Conservation (phyloP, 2,113 vertebrate species). For the Rhinolophus ferrumequinum region DNA sequence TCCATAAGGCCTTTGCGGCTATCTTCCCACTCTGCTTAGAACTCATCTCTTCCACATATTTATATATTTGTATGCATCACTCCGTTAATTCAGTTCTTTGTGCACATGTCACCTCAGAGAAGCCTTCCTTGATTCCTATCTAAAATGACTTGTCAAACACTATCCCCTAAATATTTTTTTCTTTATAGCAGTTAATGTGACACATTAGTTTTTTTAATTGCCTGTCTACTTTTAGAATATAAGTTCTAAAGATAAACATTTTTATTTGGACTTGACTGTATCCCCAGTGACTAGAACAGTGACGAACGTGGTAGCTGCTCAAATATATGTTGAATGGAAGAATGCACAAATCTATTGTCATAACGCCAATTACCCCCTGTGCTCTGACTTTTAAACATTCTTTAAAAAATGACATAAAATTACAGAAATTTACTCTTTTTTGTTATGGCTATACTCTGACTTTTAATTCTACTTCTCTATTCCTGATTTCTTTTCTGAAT, state of each 20-base stretch:
- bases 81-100: background rate
- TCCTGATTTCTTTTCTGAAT: background rate
- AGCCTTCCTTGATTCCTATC: background rate
- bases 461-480: conserved; percentile 45
- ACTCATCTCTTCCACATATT: background rate
- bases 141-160: background rate
- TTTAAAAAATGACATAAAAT: background rate
- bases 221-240: conserved; percentile 15
- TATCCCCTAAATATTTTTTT: background rate
- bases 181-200: background rate
- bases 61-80: background rate
- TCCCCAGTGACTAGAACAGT: background rate
- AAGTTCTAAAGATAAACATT: conserved; percentile 46
- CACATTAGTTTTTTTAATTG: background rate
- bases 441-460: background rate
- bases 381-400: background rate
- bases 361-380: background rate
- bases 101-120: background rate
- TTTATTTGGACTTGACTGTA: conserved; percentile 7
- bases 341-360: background rate
- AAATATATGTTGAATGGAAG: background rate
- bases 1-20: background rate
- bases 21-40: background rate
- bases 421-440: background rate
- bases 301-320: background rate